A percentile compares a stretch with the other conserved stretches of the same genome.
phyloP scores from a whole-genome alignment of 2,888 invertebrate species.

The Linnaemya vulpina region DNA sequence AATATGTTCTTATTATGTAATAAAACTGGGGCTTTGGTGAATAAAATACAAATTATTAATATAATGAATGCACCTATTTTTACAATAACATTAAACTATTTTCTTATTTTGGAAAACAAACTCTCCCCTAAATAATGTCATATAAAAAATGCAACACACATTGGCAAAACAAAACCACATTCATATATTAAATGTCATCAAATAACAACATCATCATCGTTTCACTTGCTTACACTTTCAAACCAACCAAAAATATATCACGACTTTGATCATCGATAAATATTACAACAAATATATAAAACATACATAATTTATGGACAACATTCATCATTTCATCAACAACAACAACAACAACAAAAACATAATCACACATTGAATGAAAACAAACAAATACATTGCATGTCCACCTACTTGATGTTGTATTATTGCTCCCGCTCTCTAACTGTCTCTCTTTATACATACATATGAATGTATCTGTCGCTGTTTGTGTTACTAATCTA shows the following conservation, averaged over 20 bases:
- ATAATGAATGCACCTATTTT: constrained; percentile 63
- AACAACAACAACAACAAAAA: constrained; percentile 34
- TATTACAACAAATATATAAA: constrained; percentile 35
- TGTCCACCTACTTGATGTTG: constrained; percentile 52
- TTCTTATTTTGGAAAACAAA: constrained; percentile 32
- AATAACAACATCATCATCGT: constrained; percentile 15
- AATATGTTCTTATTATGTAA: constrained; percentile 22
- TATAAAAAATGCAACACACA: constrained; percentile 32
- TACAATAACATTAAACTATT: constrained; percentile 42
- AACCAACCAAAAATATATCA: constrained; percentile 48
- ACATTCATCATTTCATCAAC: constrained; percentile 57
- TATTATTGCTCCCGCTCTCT: constrained; percentile 27
- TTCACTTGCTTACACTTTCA: constrained; percentile 30
- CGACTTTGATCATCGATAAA: constrained; percentile 34
- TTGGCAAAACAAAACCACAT: constrained; percentile 28
- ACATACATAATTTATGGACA: constrained; percentile 50
- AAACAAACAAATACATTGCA: constrained; percentile 49
- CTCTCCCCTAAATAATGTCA: constrained; percentile 23
- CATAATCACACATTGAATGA: constrained; percentile 40
- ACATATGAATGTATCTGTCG: constrained; percentile 23
- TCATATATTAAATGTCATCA: constrained; percentile 26
- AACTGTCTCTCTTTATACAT: constrained; percentile 5
- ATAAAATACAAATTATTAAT: constrained; percentile 59
- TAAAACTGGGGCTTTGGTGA: constrained; percentile 67
- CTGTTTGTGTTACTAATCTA: constrained; percentile 17